Base-by-base conservation (phyloP, 2,888 invertebrate species). In the Cephus runcator region DNA sequence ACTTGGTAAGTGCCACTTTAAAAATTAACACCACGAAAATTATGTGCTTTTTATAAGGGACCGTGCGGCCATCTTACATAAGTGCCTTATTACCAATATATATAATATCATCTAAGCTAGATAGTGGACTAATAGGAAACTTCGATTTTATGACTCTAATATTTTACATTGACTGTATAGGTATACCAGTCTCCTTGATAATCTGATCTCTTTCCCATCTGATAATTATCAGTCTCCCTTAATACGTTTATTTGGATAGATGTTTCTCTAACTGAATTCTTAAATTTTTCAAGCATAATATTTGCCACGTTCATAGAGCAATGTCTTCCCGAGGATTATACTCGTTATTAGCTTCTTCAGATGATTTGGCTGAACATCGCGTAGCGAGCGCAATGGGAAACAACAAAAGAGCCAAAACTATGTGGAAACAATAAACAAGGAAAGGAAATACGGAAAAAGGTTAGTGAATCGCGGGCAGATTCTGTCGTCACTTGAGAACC, bases 21-120 rank as follows among this genome's bases (percentile, higher is more conserved):
- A 87, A 87, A 86, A 87, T 87, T 87, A 87, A 85, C 87, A 15
- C 56, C 83, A 80, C 79, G 82, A 85, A 84, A 86, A 87, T 87
- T 85, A 84, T 84, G 83, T 81, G 82, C 81, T 81, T 84, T 82
- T 81, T 82, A 81, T 77, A 81, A 75, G 56, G 23, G 56, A 56
- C 56, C 56, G 6, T 15, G 56, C 40, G 23, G 23, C 23, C 56
- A 23, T 56, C 56, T 56, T 56, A 56, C 23, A 56, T 9, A 56
- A 56, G 56, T 56, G 56, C 56, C 56, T 56, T 56, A 56, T 56
- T 56, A 56, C 56, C 23, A 23, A 56, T 56, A 56, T 56, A 56
- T 56, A 23, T 56, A 56, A 2, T 23, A 9, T 56, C 23, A 9
- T 23, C 23, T 56, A 9, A 56, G 23, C 56, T 6, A 23, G 56